Evolutionary conservation across 2,113 vertebrate species (phyloP), one percentile per base, ranked within the genome.

Genomic region (Tauraco erythrolophus): DNA sequence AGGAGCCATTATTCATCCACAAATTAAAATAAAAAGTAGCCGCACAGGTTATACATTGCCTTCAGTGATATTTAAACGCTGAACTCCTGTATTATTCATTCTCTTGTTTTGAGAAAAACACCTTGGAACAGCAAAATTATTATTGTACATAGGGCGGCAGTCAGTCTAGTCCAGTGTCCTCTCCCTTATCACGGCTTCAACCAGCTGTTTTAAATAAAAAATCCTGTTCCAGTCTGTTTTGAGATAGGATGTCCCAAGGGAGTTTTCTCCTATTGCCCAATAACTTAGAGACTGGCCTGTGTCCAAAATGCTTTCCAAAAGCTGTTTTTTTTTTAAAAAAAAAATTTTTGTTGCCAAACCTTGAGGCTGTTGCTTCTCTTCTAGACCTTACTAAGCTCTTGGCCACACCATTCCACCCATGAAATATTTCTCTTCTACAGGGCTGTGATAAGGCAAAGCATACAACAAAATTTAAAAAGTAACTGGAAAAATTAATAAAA

Each of bases 91-190:
- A 65, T n/a, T 76, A 60, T 41, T 22, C 41, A 33, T 53, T 56
- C n/a, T 39, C 4, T 64, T 39, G 16, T 89, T 96, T 90, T 72
- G 53, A 93, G 65, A 76, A 78, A 89, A 94, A 46, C 8, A 72
- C 31, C 27, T 72, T 56, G 43, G 48, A 87, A 48, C 28, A 89
- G 31, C 30, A 39, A 37, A 88, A 76, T 61, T 41, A 41, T 75
- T 37, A 37, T 3, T 78, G 60, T 10, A 79, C 23, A 17, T 0
- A 0, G 65, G 33, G 33, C 1, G 3, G 27, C n/a, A 88, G 33
- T 10, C 58, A 76, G 33, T 16, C 43, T 6, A 77, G 31, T 17
- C 27, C 58, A 46, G 35, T 7, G 15, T n/a, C 39, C 24, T 69
- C 39, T 62, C 68, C 53, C 64, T 72, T 71, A 62, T 22, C 70